Conservation (phyloP, 2,113 vertebrate genomes). For the Terrapene triunguis region DNA sequence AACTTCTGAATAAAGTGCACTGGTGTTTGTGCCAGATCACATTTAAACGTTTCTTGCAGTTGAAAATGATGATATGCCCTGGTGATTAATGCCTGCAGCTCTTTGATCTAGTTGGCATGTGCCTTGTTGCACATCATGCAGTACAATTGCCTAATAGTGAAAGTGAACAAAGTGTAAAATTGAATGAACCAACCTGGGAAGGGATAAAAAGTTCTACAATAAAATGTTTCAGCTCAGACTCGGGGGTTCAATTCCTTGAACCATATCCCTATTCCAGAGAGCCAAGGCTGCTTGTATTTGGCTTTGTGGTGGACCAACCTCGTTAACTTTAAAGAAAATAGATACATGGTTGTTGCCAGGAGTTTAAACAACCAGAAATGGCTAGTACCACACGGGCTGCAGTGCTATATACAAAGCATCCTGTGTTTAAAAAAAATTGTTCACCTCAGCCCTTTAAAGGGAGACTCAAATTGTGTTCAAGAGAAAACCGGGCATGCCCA, state of each 20-base stretch:
- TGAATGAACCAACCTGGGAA: not conserved
- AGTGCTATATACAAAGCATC: not conserved
- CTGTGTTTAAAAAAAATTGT: not conserved
- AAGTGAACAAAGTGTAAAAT: conserved; percentile 35
- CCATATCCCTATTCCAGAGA: conserved; percentile 37
- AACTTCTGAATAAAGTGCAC: conserved; percentile 61
- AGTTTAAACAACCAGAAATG: conserved; percentile 9
- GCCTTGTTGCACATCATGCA: conserved; percentile 27
- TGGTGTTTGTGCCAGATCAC: conserved; percentile 54
- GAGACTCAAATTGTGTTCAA: not conserved
- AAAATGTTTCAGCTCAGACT: not conserved
- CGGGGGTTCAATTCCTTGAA: conserved; percentile 21
- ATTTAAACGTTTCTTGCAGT: conserved; percentile 46
- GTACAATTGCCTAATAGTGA: not conserved
- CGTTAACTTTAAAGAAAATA: conserved; percentile 29
- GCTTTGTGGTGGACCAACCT: not conserved
- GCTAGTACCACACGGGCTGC: conserved; percentile 17
- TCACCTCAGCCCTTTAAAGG: not conserved
- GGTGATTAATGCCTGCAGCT: conserved; percentile 62
- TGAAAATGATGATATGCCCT: conserved; percentile 63
- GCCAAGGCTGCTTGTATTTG: conserved; percentile 18
- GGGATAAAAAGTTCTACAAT: not conserved
- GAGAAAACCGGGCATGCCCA: not conserved
- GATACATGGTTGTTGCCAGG: conserved; percentile 4
- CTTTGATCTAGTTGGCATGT: conserved; percentile 74